These are phyloP conservation scores for Orius laevigatus DNA, from an alignment of 1,140 invertebrate genomes.

Conservation along the genomic window DNA sequence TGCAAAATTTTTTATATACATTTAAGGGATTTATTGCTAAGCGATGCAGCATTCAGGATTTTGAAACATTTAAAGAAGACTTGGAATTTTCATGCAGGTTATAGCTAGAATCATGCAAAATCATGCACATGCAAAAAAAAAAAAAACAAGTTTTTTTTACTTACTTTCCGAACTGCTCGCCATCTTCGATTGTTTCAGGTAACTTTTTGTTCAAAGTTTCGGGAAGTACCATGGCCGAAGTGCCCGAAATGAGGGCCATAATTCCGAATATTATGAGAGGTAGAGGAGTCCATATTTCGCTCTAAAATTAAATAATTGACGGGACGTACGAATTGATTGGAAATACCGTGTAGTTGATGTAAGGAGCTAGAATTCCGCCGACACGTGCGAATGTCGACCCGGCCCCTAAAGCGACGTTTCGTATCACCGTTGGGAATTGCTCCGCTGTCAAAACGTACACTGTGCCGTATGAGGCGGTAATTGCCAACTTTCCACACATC, in stretches of 20 bases:
- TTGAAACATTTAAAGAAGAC: too few relatives aligned
- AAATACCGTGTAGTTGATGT: conserved; percentile 42
- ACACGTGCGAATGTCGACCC: conserved; percentile 59
- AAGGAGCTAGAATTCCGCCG: conserved; percentile 60
- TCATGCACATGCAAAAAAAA: too few relatives aligned
- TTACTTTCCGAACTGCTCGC: conserved; percentile 49
- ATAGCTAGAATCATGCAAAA: too few relatives aligned
- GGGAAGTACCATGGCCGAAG: conserved; percentile 49
- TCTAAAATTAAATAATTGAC: conserved; percentile 15
- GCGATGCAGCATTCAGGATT: too few relatives aligned
- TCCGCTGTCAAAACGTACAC: conserved; percentile 69
- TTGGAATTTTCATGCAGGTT: too few relatives aligned
- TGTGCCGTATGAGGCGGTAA: conserved; percentile 62
- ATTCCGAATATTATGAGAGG: conserved; percentile 56
- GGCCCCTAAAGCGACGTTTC: conserved; percentile 60
- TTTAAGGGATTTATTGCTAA: too few relatives aligned
- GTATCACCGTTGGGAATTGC: conserved; percentile 66
- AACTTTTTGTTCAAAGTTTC: conserved; percentile 59
- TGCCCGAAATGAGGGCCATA: conserved; percentile 42
- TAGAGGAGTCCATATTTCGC: conserved; percentile 38
- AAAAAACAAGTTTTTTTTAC: conserved; percentile 1
- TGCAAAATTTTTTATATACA: too few relatives aligned
- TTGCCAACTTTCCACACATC: conserved; percentile 68
- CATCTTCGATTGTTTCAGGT: conserved; percentile 56
- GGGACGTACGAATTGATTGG: background rate